Evolutionary conservation across 2,888 invertebrate genomes (phyloP).

Genomic region (Strigamia transsilvanica): DNA sequence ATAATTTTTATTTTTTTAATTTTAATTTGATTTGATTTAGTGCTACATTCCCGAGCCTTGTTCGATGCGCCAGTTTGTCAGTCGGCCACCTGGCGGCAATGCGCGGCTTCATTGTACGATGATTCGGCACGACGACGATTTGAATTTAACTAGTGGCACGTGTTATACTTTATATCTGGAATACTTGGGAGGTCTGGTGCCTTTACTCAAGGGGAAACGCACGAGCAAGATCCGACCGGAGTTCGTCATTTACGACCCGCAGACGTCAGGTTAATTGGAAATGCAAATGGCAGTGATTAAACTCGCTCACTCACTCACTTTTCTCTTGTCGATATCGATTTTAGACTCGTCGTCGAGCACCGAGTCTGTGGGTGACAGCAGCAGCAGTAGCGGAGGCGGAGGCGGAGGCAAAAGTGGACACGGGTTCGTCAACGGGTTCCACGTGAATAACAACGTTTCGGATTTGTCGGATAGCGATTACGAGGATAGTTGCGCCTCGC

Average conservation of each 20-base stretch:
- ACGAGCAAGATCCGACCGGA: conserved; percentile 97
- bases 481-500: conserved; percentile 81
- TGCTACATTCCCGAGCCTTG: conserved; percentile 93
- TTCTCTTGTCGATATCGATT: neutral
- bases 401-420: conserved; percentile 25
- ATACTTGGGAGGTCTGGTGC: conserved; percentile 94
- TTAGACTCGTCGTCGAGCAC: conserved; percentile 27
- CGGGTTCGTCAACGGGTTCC: conserved; percentile 49
- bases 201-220: conserved; percentile 91
- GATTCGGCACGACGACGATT: conserved; percentile 89
- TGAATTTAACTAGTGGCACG: conserved; percentile 64
- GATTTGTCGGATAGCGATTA: conserved; percentile 75
- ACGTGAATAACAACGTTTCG: conserved; percentile 51
- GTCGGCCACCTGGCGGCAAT: conserved; percentile 83
- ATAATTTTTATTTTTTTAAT: neutral
- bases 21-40: conserved; percentile 66
- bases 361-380: conserved; percentile 51
- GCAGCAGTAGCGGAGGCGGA: conserved; percentile 51
- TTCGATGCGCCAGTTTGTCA: conserved; percentile 90
- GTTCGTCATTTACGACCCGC: conserved; percentile 96
- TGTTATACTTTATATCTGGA: conserved; percentile 79
- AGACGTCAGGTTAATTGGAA: conserved; percentile 62
- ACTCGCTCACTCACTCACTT: neutral
- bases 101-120: conserved; percentile 97
- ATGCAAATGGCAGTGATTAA: conserved; percentile 24